A percentile compares a stretch with the other conserved stretches of the same genome.
Conservation (phyloP, 2,888 invertebrate genomes). For the Tipula confusa region DNA sequence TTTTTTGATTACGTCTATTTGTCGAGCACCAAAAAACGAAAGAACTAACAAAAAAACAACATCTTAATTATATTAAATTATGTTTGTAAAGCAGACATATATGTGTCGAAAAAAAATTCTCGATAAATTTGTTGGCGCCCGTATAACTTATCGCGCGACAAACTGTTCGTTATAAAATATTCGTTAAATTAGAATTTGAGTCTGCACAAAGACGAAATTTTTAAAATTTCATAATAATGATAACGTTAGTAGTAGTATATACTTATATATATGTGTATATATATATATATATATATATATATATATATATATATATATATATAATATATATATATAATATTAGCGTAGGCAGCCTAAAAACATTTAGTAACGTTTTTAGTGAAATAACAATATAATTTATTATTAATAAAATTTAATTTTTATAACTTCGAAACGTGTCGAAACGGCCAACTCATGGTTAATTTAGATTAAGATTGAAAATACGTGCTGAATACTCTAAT, state of each 20-base stretch:
- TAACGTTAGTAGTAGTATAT: not conserved
- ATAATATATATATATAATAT: not conserved
- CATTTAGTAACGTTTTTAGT: not conserved
- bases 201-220: not conserved
- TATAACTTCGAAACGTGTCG: not conserved
- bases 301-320: no score
- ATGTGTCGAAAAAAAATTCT: not conserved
- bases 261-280: no score
- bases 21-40: not conserved
- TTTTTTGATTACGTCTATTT: conserved; percentile 25
- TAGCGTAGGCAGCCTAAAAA: not conserved
- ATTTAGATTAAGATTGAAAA: not conserved
- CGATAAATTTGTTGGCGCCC: not conserved
- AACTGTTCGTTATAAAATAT: not conserved
- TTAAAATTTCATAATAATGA: not conserved
- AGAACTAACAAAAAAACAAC: no score
- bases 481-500: not conserved
- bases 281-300: no score
- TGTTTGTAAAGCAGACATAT: not conserved
- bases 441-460: not conserved
- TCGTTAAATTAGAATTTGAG: not conserved
- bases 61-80: not conserved
- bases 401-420: conserved; percentile 1
- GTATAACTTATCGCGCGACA: not conserved
- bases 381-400: conserved; percentile 12